Evolutionary conservation across 1,140 invertebrate genomes (phyloP).

Genomic region (Drosophila ficusphila): DNA sequence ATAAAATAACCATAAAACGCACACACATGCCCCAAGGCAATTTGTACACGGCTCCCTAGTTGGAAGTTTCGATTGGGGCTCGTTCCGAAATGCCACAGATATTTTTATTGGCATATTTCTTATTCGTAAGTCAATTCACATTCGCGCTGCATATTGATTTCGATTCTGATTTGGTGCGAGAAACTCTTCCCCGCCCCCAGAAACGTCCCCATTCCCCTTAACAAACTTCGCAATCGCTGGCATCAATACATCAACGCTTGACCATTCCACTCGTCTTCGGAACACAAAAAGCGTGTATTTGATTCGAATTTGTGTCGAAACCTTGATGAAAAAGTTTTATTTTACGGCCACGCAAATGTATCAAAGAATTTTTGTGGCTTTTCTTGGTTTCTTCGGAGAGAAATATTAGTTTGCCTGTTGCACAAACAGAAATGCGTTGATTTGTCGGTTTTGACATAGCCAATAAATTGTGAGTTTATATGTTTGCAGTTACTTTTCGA

Average conservation of each 20-base stretch:
- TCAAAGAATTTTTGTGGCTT: conserved; percentile 13
- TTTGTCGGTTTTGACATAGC: conserved; percentile 37
- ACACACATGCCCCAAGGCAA: conserved; percentile 26
- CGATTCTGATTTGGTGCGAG: conserved; percentile 56
- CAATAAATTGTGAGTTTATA: conserved; percentile 13
- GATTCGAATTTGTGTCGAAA: conserved; percentile 60
- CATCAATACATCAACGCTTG: conserved; percentile 72
- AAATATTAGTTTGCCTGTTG: conserved; percentile 5
- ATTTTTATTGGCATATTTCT: conserved; percentile 72
- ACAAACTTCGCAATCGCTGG: conserved; percentile 46
- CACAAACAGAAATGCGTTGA: conserved; percentile 19
- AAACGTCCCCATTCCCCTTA: not conserved
- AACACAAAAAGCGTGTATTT: conserved; percentile 18
- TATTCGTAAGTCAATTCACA: conserved; percentile 74
- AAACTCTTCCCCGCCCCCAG: conserved; percentile 8
- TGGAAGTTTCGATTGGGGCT: conserved; percentile 22
- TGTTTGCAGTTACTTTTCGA: too few species aligned
- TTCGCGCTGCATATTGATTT: conserved; percentile 58
- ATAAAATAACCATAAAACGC: conserved; percentile 34
- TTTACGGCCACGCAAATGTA: conserved; percentile 27
- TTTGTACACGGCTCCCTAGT: conserved; percentile 33
- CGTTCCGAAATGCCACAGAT: conserved; percentile 37
- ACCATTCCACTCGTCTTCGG: conserved; percentile 22
- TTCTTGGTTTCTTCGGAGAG: conserved; percentile 7
- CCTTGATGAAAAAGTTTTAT: conserved; percentile 58